Evolutionary conservation across 1,140 invertebrate species (phyloP), one percentile per base, ranked within the genome.

Genomic region (Leguminivora glycinivorella): DNA sequence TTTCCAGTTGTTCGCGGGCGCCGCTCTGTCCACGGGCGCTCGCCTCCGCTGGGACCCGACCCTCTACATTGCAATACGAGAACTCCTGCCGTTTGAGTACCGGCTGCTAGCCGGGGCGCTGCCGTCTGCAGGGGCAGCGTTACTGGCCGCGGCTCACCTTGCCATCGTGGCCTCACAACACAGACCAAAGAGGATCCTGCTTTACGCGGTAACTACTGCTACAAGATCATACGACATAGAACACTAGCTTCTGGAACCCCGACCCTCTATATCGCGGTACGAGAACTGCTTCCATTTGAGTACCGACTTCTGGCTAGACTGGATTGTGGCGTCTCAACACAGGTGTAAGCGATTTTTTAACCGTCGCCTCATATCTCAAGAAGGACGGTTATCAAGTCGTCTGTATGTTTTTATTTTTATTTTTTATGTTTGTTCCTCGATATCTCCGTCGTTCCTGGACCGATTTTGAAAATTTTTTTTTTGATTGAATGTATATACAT

Each of bases 41-140:
- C 86, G 86, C 3, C 78, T 89, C 19, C 82, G 82, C 76, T 89
- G 87, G 87, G 87, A 91, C 76, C 87, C 89, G 25, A 81, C 72
- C 68, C 76, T 79, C 75, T 89, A 89, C 77, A 63, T 89, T 68
- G 72, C 77, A 56, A 25, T 84, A 69, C 88, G 88, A 40, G 84
- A 83, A 75, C 69, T 84, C 74, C 73, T 84, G 74, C 85, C 87
- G 68, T 31, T 38, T 26, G 87, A 88, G 78, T 85, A 83, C 74
- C 77, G 80, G 22, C 79, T 70, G 31, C 56, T 72, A 4, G 71
- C 74, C 25, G 83, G 58, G 2, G 56, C 72, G 70, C 73, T 88
- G 77, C 74, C 77, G 10, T 73, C 76, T 5, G 72, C 56, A 6
- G 76, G 74, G n/a, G 26, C 67, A 25, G 67, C 75, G 68, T 70